These are phyloP conservation scores for Molossus molossus DNA, from an alignment of 2,797 vertebrate species.

Conservation along the genomic window DNA sequence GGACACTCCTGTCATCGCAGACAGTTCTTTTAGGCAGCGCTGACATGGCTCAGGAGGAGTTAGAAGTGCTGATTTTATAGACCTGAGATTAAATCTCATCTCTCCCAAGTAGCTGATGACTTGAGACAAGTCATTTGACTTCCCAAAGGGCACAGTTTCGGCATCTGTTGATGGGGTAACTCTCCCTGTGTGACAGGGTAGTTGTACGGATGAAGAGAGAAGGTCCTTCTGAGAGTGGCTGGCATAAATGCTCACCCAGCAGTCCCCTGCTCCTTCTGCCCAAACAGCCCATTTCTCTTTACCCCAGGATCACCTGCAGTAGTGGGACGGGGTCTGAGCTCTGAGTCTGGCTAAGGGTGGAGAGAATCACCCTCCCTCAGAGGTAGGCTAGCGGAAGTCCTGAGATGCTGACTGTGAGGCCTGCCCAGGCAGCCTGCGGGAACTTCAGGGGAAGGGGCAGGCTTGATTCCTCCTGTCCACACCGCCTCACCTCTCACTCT, in stretches of 20 bases:
- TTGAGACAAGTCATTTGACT: neutral
- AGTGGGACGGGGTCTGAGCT: neutral
- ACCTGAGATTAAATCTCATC: neutral
- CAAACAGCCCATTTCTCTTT: neutral
- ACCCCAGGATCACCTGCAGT: neutral
- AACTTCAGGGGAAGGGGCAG: neutral
- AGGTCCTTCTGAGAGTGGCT: neutral
- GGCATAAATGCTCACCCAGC: neutral
- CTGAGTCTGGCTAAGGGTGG: neutral
- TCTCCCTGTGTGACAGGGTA: no score
- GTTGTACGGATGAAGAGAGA: neutral
- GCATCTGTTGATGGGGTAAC: neutral
- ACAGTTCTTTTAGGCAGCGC: neutral
- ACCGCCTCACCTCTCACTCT: neutral
- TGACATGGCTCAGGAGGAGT: neutral
- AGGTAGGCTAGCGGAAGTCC: neutral
- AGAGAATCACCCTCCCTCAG: neutral
- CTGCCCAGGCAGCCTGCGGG: neutral
- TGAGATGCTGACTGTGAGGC: neutral
- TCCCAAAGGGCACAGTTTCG: neutral
- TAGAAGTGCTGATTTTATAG: neutral
- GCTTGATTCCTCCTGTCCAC: neutral
- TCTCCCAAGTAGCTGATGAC: constrained; percentile 5
- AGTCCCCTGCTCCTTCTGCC: neutral
- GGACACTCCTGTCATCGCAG: neutral